Evolutionary conservation across 2,113 vertebrate species (phyloP).

Genomic region (Neoarius graeffei): DNA sequence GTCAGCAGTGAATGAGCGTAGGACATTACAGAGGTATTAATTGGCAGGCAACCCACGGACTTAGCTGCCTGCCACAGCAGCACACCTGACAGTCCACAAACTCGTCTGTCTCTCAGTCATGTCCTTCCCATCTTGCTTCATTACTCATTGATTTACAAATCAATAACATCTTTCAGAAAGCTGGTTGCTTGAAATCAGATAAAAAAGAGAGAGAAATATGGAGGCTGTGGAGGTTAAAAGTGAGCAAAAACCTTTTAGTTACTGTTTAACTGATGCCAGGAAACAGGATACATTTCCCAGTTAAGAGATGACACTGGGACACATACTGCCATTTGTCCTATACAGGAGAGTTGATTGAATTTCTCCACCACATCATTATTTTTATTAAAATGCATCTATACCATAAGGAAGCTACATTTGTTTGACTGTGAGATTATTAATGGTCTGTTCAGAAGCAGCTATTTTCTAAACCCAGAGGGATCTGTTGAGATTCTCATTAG

Average conservation of each 20-base stretch:
- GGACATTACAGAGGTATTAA: slow-evolving; percentile 49
- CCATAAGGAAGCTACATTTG: slow-evolving; percentile 37
- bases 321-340: neutral
- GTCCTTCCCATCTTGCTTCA: slow-evolving; percentile 71
- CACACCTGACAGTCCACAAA: slow-evolving; percentile 53
- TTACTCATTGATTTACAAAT: slow-evolving; percentile 76
- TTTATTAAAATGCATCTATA: slow-evolving; percentile 40
- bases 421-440: slow-evolving; percentile 63
- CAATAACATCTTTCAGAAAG: slow-evolving; percentile 69
- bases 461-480: slow-evolving; percentile 62
- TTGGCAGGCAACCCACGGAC: slow-evolving; percentile 57
- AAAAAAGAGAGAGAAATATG: slow-evolving; percentile 39
- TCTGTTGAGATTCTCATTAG: slow-evolving; percentile 75
- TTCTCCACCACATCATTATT: neutral
- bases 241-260: slow-evolving; percentile 46
- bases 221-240: slow-evolving; percentile 47
- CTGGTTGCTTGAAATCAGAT: slow-evolving; percentile 47
- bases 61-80: slow-evolving; percentile 41
- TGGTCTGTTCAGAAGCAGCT: slow-evolving; percentile 54
- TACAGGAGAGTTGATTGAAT: slow-evolving; percentile 14
- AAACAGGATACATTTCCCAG: slow-evolving; percentile 43
- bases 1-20: slow-evolving; percentile 24
- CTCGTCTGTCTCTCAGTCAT: slow-evolving; percentile 63
- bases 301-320: slow-evolving; percentile 34
- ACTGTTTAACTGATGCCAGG: slow-evolving; percentile 38